A percentile compares a stretch with the other conserved stretches of the same genome.
These are phyloP conservation scores for Orchestia grillus DNA, from an alignment of 1,140 invertebrate species.

Conservation along the genomic window DNA sequence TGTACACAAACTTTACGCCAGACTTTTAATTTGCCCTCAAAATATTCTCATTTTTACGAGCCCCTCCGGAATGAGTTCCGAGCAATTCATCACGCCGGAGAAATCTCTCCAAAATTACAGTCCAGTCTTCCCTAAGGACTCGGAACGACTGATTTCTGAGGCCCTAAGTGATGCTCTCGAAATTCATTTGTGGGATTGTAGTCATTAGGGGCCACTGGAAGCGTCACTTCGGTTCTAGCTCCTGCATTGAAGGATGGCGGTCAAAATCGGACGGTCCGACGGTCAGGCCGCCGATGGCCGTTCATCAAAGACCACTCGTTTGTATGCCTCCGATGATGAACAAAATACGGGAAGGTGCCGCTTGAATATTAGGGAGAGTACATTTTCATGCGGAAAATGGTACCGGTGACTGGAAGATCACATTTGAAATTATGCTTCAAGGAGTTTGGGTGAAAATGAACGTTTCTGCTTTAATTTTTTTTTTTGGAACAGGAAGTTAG, in stretches of 20 bases:
- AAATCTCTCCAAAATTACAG: slow-evolving; percentile 13
- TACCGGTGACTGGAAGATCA: background rate
- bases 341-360: background rate
- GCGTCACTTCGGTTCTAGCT: slow-evolving; percentile 16
- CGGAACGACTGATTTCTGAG: background rate
- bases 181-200: slow-evolving; percentile 41
- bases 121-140: slow-evolving; percentile 13
- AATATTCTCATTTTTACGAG: background rate
- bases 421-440: background rate
- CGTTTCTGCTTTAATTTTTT: background rate
- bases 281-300: background rate
- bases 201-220: slow-evolving; percentile 12
- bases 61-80: background rate
- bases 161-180: slow-evolving; percentile 34
- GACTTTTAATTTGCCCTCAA: background rate
- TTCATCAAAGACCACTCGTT: background rate
- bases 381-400: background rate
- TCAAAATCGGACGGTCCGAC: background rate
- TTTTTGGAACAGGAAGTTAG: background rate
- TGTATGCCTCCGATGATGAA: background rate
- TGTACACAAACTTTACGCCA: too few species aligned
- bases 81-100: background rate
- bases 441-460: background rate
- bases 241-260: slow-evolving; percentile 41
- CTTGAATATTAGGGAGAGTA: background rate